Percentiles rank a stretch among this genome's conserved stretches.
phyloP scores from a whole-genome alignment of 2,797 vertebrate genomes.

The Sciaenops ocellatus region DNA sequence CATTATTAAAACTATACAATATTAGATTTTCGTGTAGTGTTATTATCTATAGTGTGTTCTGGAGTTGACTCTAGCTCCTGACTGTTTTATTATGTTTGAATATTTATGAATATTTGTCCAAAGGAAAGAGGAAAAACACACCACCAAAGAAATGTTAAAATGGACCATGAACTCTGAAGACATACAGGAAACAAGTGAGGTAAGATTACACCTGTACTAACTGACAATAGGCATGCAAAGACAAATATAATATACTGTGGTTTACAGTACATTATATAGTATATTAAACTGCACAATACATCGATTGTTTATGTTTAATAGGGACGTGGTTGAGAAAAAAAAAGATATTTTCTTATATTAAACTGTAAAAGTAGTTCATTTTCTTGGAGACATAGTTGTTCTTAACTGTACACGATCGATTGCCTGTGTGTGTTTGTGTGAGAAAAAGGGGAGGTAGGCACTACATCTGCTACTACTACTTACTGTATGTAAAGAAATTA shows the following conservation, averaged over 20 bases:
- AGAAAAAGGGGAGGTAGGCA: neutral
- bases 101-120: neutral
- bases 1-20: neutral
- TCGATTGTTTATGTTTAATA: neutral
- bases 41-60: neutral
- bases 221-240: constrained; percentile 3
- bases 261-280: neutral
- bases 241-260: neutral
- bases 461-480: neutral
- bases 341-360: neutral
- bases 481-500: constrained; percentile 47
- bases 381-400: neutral
- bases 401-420: neutral
- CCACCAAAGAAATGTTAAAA: neutral
- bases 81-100: neutral
- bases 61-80: neutral
- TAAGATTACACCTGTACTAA: neutral
- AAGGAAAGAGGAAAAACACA: neutral
- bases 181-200: too few species aligned
- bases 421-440: neutral
- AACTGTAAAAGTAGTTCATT: neutral
- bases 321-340: neutral
- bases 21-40: neutral
- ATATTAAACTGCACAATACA: neutral
- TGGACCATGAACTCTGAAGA: neutral